Base-by-base conservation (phyloP, 1,140 invertebrate genomes). In the Arion vulgaris region DNA sequence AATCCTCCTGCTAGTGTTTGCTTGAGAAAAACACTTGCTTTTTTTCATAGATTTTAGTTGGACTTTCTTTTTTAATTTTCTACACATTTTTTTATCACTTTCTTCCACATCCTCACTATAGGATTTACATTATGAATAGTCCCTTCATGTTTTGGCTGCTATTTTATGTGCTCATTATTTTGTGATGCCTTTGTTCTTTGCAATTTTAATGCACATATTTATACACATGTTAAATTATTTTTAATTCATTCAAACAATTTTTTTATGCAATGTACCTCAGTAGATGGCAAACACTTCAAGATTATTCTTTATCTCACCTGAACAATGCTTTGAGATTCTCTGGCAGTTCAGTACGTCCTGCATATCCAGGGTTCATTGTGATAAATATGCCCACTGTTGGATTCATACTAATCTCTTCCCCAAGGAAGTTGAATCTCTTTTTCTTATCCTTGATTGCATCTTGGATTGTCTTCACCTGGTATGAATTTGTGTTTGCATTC, bases 361-460 rank as follows among this genome's bases (percentile, higher is more conserved):
- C 98, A 92, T 99, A 99, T 41, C 97, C 91, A 11, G 97, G 97
- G 94, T 99, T 99, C 97, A 99, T 99, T 0, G 98, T 99, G 72
- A 99, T 98, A 88, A 99, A 99, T 85, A 98, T 96, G 13, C 98
- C 98, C 13, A 99, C 97, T 0, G 96, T 95, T 0, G 96, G 94
- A 19, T 95, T 95, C 79, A 98, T 91, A 0, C 93, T 94, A 86
- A 99, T 98, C 36, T 94, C 95, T 91, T 98, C 97, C 15, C 97
- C 98, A 95, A 98, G 96, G 89, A 99, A 98, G 91, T 97, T 97
- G 87, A 99, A 99, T 15, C 93, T 94, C 0, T 94, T 91, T 91
- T 97, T 98, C 88, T 97, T 97, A 88, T 97, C 96, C 84, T 96
- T 95, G 85, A 99, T 97, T 0, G 97, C 97, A 93, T 99, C 97